Evolutionary conservation across 53 echinoderm and acorn worm species (phyloP), one percentile per base, ranked within the genome.

Genomic region (Henricia sp.): DNA sequence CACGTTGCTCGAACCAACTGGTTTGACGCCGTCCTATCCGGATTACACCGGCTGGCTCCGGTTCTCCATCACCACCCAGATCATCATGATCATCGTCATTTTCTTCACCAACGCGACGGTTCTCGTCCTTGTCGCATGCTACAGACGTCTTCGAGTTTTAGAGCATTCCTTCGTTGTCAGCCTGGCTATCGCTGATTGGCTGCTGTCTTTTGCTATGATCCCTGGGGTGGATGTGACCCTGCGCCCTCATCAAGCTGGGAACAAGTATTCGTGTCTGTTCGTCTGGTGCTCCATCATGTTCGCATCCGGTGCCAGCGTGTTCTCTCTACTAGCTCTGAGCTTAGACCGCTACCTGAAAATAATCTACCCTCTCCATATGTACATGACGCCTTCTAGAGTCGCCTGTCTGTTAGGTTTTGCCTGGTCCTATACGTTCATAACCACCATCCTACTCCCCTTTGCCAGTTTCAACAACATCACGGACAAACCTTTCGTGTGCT

Each of bases 191-290:
- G 90, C 90, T 8, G 90, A 90, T 52, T 74, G 80, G 6, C 32
- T 86, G 59, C 71, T 90, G 6, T 90, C 90, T 10, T 19, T 90
- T 5, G 86, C 90, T 4, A 71, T 90, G 82, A 82, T 90, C 38
- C 90, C 90, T 8, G 90, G 90, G 3, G 86, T 90, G 1, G 71
- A 90, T 21, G 44, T 90, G 5, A 90, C 90, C 27, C 86, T 90
- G 12, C 26, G 82, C 21, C 90, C 90, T 4, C 17, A 9, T 10
- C 41, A 19, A 6, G 41, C n/a, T 9, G 0, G 68, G 19, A 36
- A 41, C 8, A 68, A 84, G 25, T 90, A 90, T 44, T 37, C 77
- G 14, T 90, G 90, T 30, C 54, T 90, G 32, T 3, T 77, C 4
- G 67, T 90, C 2, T 90, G 90, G 90, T 90, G 90, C 27, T 71